Evolutionary conservation across 2,888 invertebrate genomes (phyloP).

Genomic region (Scaptomyza tumidula): DNA sequence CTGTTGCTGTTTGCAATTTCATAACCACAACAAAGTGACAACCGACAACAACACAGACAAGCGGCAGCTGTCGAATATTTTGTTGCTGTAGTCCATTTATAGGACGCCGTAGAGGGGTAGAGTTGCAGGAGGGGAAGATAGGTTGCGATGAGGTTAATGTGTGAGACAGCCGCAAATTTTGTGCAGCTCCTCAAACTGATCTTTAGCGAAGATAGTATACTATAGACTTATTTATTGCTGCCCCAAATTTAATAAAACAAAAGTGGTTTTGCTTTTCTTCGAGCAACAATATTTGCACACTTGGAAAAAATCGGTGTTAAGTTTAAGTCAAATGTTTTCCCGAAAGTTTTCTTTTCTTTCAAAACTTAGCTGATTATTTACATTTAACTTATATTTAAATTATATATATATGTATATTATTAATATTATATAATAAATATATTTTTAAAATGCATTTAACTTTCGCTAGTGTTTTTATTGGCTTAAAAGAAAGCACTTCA

Average conservation of each 20-base stretch:
- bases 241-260: slow-evolving; percentile 1
- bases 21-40: slow-evolving; percentile 71
- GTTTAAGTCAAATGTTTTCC: no score
- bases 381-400: no score
- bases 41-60: slow-evolving; percentile 8
- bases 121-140: background rate
- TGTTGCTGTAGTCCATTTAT: slow-evolving; percentile 31
- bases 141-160: slow-evolving; percentile 31
- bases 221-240: slow-evolving; percentile 14
- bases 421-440: no score
- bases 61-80: slow-evolving; percentile 22
- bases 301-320: no score
- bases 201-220: slow-evolving; percentile 7
- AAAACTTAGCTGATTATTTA: no score
- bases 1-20: slow-evolving; percentile 64
- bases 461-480: no score
- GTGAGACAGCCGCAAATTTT: slow-evolving; percentile 23
- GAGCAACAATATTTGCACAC: background rate
- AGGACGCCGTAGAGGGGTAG: slow-evolving; percentile 5
- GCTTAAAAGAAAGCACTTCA: no score
- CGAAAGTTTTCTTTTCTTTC: no score
- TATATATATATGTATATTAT: no score
- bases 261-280: background rate
- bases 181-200: slow-evolving; percentile 34
- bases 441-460: no score